Evolutionary conservation across 2,113 vertebrate genomes (phyloP).

Genomic region (Psittacula cyanocephala): DNA sequence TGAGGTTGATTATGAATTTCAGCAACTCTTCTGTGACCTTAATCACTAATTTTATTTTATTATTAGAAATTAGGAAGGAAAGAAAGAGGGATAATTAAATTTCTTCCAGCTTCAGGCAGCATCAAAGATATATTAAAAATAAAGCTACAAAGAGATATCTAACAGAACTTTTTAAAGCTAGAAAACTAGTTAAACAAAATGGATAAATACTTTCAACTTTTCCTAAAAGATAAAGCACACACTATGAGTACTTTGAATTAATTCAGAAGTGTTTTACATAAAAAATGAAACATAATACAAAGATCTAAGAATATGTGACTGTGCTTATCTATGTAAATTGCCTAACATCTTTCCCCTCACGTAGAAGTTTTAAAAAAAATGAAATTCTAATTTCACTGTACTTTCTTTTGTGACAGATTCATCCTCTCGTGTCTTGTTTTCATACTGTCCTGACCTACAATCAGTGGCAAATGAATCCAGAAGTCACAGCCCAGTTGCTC

Average conservation of each 20-base stretch:
- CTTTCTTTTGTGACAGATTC: not conserved
- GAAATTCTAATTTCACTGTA: not conserved
- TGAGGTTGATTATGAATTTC: not conserved
- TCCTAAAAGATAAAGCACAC: slow-evolving; percentile 32
- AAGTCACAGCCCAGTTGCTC: not conserved
- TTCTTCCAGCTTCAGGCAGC: slow-evolving; percentile 7
- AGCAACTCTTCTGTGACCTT: not conserved
- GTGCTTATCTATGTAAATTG: slow-evolving; percentile 49
- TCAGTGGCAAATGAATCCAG: not conserved
- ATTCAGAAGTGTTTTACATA: slow-evolving; percentile 37
- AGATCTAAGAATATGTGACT: slow-evolving; percentile 34
- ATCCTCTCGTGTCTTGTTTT: not conserved
- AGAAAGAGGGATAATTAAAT: slow-evolving; percentile 22
- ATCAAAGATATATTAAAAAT: slow-evolving; percentile 43
- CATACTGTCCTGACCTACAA: not conserved
- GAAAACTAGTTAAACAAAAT: slow-evolving; percentile 42
- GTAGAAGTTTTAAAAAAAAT: not conserved
- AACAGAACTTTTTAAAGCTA: slow-evolving; percentile 21
- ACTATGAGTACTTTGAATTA: slow-evolving; percentile 22
- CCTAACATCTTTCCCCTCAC: slow-evolving; percentile 3
- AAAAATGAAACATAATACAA: slow-evolving; percentile 33
- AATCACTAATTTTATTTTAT: slow-evolving; percentile 8
- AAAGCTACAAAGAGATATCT: slow-evolving; percentile 11
- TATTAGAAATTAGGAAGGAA: slow-evolving; percentile 23
- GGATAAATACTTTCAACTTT: slow-evolving; percentile 52